Percentiles rank a stretch among this genome's conserved stretches.
Evolutionary conservation across 2,797 vertebrate species (phyloP).

Genomic region (Hephaestus fuliginosus): DNA sequence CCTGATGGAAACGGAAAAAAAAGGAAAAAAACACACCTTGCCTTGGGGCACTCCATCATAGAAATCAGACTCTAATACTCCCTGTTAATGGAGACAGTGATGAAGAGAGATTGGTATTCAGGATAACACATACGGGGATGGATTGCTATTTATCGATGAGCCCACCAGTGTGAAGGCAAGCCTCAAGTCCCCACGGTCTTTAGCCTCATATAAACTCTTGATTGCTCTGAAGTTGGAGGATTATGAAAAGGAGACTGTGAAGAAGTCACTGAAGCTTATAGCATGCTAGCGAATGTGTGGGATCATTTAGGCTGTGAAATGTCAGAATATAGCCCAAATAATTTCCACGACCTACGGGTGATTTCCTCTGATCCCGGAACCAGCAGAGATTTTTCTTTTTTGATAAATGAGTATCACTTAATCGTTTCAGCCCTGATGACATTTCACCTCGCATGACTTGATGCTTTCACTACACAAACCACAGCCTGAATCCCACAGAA

Average conservation of each 20-base stretch:
- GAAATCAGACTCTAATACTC: slow-evolving; percentile 63
- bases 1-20: slow-evolving; percentile 57
- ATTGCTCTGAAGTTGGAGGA: slow-evolving; percentile 16
- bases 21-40: slow-evolving; percentile 33
- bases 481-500: slow-evolving; percentile 3
- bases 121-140: slow-evolving; percentile 24
- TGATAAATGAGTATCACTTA: slow-evolving; percentile 1
- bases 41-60: slow-evolving; percentile 63
- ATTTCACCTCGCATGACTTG: neutral
- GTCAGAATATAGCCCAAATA: neutral
- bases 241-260: slow-evolving; percentile 13
- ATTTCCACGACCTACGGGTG: neutral
- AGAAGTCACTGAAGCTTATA: neutral
- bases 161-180: slow-evolving; percentile 9
- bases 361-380: neutral
- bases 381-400: neutral
- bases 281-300: neutral
- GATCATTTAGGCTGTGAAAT: neutral
- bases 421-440: neutral
- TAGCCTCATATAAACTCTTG: slow-evolving; percentile 35
- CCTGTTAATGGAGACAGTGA: slow-evolving; percentile 58
- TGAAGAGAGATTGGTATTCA: slow-evolving; percentile 56
- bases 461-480: slow-evolving; percentile 1
- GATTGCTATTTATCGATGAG: slow-evolving; percentile 61
- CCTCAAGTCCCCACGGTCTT: slow-evolving; percentile 16